Evolutionary conservation across 2,888 invertebrate species (phyloP), one percentile per base, ranked within the genome.

Genomic region (Epinotia brunnichana): DNA sequence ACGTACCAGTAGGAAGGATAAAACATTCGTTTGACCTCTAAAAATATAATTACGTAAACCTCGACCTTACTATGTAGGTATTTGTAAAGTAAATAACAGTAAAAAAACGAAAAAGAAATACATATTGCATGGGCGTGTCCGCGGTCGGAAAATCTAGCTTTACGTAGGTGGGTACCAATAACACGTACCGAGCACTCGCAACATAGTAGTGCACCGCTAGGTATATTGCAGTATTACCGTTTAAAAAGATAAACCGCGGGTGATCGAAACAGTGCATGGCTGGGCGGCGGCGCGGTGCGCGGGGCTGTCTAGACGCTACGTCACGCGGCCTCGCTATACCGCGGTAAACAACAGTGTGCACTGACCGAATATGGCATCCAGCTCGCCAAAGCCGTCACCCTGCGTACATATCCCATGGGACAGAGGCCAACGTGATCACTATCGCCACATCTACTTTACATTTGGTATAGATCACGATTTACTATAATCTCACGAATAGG

Each of bases 291-390:
- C 77, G 80, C 74, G 78, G 79, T 69, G 80, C 79, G 84, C 73
- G 78, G 76, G 81, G 81, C 84, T 89, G 92, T 92, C 92, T 92
- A 92, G 92, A 92, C 92, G 89, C 92, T 92, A 94, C 93, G 94
- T 94, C 94, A 94, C 94, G 87, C 94, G 94, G 94, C 94, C 94
- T 90, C 94, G 94, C 91, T 94, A 93, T 94, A 94, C 89, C 90
- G 93, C 93, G 91, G 91, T 92, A 92, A 92, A 92, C 92, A 92
- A 92, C 91, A 88, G 87, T 92, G 92, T 92, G 90, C 91, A 91
- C 90, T 92, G 92, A 91, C 92, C 92, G 92, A 91, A 92, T 91
- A 92, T 90, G 91, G 92, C 90, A 91, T 88, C 87, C 88, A 85
- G 83, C 83, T 83, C 85, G 84, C 83, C 77, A 76, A 77, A 84